A percentile compares a stretch with the other conserved stretches of the same genome.
Evolutionary conservation across 2,888 invertebrate genomes (phyloP).

Genomic region (Willowsia nigromaculata): DNA sequence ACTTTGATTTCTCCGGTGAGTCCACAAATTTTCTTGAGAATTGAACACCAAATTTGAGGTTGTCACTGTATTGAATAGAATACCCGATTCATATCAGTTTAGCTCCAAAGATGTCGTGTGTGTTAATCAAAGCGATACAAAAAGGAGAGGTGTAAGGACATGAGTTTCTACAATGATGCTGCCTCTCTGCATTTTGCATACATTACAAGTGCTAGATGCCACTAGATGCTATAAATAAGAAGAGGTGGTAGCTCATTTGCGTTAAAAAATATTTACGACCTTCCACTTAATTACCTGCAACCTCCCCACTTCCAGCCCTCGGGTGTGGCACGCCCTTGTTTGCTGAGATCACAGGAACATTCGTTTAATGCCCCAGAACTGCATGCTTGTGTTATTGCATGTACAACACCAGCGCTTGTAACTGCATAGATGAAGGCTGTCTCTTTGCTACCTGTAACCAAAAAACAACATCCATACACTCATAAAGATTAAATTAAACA

Average conservation of each 20-base stretch:
- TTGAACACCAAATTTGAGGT: slow-evolving; percentile 83
- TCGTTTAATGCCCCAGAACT: slow-evolving; percentile 83
- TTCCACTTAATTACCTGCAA: slow-evolving; percentile 81
- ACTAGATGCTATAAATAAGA: neutral
- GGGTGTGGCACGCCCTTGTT: slow-evolving; percentile 81
- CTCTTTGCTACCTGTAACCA: slow-evolving; percentile 82
- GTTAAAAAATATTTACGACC: neutral
- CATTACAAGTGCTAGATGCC: too few relatives aligned
- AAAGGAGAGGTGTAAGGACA: too few relatives aligned
- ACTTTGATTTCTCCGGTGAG: slow-evolving; percentile 82
- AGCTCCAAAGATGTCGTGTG: slow-evolving; percentile 19
- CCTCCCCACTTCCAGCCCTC: slow-evolving; percentile 84
- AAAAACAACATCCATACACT: neutral
- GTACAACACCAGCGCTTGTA: slow-evolving; percentile 83
- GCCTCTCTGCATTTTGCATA: too few relatives aligned
- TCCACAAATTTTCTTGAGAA: slow-evolving; percentile 83
- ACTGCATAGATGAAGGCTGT: slow-evolving; percentile 84
- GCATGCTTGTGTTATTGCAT: slow-evolving; percentile 83
- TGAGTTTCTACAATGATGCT: too few relatives aligned
- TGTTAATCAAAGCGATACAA: neutral
- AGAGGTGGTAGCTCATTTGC: neutral
- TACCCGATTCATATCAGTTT: slow-evolving; percentile 4
- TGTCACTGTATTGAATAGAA: slow-evolving; percentile 81
- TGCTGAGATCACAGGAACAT: slow-evolving; percentile 82
- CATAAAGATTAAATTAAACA: too few relatives aligned